Evolutionary conservation across 2,797 vertebrate genomes (phyloP), one percentile per base, ranked within the genome.

Genomic region (Morelia viridis): DNA sequence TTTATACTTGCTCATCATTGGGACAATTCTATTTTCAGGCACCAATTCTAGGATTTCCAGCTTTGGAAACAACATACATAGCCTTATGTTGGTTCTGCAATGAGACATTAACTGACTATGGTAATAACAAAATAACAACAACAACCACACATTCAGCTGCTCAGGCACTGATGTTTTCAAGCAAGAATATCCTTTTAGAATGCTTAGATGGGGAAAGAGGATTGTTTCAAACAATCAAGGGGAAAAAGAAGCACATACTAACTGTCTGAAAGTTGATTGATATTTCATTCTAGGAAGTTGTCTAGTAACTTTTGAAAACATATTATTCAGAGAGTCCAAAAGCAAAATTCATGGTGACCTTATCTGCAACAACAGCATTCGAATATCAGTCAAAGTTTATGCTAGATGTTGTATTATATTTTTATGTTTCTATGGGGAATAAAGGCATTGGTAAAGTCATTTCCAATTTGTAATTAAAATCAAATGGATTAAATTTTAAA

Each of bases 401-500:
- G 68, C 19, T 41, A 22, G 15, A 31, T 10, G 19, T 57, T 89
- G 60, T 58, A 26, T 19, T n/a, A 24, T 35, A 53, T 8, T 41
- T 35, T 46, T 85, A 24, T 56, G 58, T 64, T 58, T 83, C 58
- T 71, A 50, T 5, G 64, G 9, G 24, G n/a, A 92, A 62, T 22
- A 56, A 19, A 46, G 11, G 0, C 53, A 46, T 53, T 61, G 12
- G 41, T 31, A 35, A 2, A 28, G 17, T 15, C 0, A 15, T 31
- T 86, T n/a, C 28, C n/a, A 57, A 87, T 5, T 80, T 80, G 17
- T 26, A 65, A 15, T 92, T 60, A 93, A 46, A 91, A 28, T 88
- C 91, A 92, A 90, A 57, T 65, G 10, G 19, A 89, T 15, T 10
- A 2, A 0, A 58, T 57, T 85, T 24, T 28, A 24, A 19, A 1